Evolutionary conservation across 35 echinoderm and acorn worm species (phyloP).

Genomic region (Stichopus chloronotus): DNA sequence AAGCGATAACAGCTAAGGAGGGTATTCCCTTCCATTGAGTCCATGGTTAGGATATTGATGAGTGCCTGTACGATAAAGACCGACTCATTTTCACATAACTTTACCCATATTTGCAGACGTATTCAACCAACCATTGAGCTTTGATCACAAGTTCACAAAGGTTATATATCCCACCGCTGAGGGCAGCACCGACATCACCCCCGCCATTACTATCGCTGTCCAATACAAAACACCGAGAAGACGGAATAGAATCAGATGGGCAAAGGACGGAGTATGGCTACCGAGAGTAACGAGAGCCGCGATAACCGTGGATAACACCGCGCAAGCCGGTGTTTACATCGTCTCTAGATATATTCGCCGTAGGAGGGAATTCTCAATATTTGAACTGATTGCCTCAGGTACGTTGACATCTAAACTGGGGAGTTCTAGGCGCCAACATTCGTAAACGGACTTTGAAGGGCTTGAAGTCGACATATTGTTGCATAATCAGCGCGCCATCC

Average conservation of each 20-base stretch:
- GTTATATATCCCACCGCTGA: constrained; percentile 8
- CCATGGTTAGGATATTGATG: not conserved
- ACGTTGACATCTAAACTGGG: too few species aligned
- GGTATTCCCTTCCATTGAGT: not conserved
- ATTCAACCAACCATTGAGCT: not conserved
- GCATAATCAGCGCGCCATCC: too few species aligned
- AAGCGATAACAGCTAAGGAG: too few species aligned
- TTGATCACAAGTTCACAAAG: constrained; percentile 9
- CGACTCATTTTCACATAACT: too few species aligned
- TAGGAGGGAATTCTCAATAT: not conserved
- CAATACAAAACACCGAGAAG: not conserved
- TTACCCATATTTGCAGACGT: constrained; percentile 6
- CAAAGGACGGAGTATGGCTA: not conserved
- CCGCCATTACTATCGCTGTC: not conserved
- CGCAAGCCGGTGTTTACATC: not conserved
- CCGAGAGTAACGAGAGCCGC: too few species aligned
- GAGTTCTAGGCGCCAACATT: too few species aligned
- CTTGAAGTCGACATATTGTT: too few species aligned
- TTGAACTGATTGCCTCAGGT: constrained; percentile 23
- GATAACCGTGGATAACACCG: not conserved
- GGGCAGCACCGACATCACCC: not conserved
- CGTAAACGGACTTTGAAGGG: too few species aligned
- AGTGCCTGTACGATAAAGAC: not conserved
- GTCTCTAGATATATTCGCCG: not conserved
- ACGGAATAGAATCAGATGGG: not conserved